These are phyloP conservation scores for Onychomys arenicola DNA, from an alignment of 2,797 vertebrate species.

Conservation along the genomic window DNA sequence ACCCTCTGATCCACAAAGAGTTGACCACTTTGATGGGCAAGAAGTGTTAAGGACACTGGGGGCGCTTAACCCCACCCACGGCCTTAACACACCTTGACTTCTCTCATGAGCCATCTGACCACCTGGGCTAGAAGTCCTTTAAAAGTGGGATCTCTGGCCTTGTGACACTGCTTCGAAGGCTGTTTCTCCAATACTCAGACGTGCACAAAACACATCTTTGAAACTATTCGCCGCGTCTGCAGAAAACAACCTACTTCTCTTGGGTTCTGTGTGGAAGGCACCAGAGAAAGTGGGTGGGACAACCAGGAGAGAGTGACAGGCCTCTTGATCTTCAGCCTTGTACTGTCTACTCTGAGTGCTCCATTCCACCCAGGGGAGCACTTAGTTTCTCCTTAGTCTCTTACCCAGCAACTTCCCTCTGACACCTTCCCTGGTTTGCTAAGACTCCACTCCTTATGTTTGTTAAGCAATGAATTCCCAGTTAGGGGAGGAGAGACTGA, in stretches of 20 bases:
- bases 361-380: not conserved
- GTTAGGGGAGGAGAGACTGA: not conserved
- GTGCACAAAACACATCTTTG: not conserved
- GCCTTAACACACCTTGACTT: not conserved
- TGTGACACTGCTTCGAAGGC: not conserved
- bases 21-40: not conserved
- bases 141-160: not conserved
- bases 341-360: not conserved
- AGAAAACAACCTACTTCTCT: not conserved
- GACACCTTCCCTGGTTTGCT: conserved; percentile 1
- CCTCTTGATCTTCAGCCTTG: not conserved
- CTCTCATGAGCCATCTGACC: not conserved
- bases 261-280: not conserved
- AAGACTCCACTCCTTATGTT: not conserved
- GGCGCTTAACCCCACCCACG: not conserved
- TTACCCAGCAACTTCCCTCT: not conserved
- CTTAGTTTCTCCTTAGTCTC: not conserved
- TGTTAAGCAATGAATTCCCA: conserved; percentile 26
- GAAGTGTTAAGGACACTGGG: not conserved
- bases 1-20: not conserved
- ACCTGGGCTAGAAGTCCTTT: not conserved
- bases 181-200: not conserved
- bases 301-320: not conserved
- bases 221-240: not conserved
- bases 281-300: not conserved